These are phyloP conservation scores for Netelia fuscicornis DNA, from an alignment of 2,888 invertebrate genomes.

Conservation along the genomic window DNA sequence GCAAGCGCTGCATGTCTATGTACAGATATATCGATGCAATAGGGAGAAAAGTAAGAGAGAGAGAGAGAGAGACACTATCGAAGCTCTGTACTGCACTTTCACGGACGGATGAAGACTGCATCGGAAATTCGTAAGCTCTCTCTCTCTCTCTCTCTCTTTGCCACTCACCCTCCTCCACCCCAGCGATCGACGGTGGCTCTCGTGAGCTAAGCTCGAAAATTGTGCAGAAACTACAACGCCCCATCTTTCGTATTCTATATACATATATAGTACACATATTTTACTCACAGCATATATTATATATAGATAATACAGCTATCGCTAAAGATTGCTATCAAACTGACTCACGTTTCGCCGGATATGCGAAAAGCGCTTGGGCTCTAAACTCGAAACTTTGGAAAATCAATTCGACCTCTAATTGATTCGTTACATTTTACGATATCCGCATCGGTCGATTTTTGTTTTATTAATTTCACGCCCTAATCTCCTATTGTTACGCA, in stretches of 20 bases:
- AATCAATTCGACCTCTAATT: neutral
- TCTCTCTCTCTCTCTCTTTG: neutral
- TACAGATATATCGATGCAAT: neutral
- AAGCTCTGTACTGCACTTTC: conserved; percentile 52
- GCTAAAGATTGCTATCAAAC: neutral
- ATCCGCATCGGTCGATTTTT: neutral
- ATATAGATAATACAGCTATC: neutral
- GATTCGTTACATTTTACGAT: neutral
- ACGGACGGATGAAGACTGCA: conserved; percentile 59
- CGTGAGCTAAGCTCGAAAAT: conserved; percentile 44
- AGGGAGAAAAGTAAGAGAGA: neutral
- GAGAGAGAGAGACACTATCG: conserved; percentile 19
- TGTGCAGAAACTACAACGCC: conserved; percentile 35
- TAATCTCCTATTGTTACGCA: too few species aligned
- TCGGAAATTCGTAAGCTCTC: conserved; percentile 62
- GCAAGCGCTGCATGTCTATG: conserved; percentile 17
- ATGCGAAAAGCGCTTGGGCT: neutral
- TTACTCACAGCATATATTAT: neutral
- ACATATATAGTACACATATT: neutral
- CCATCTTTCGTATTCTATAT: neutral
- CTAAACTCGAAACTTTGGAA: neutral
- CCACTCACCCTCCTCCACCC: neutral
- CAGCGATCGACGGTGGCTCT: conserved; percentile 25
- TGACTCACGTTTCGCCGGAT: neutral
- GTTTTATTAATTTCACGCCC: too few species aligned